Evolutionary conservation across 2,797 vertebrate genomes (phyloP).

Genomic region (Lepidocolaptes lacrymiger): DNA sequence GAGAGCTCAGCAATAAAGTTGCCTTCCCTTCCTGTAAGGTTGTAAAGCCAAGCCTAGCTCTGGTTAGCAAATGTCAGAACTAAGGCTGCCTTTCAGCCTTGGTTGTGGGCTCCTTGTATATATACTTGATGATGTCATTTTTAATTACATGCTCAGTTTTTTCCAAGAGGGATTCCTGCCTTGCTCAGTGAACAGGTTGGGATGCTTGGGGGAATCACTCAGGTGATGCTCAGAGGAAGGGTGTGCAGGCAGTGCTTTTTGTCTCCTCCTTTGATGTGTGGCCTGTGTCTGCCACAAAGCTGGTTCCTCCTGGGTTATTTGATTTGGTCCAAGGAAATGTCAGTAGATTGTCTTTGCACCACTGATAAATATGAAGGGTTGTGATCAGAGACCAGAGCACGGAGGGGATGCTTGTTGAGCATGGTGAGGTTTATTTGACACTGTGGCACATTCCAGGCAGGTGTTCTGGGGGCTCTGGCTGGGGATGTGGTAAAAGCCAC

Average conservation of each 20-base stretch:
- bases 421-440: neutral
- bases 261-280: neutral
- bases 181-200: neutral
- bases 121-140: neutral
- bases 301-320: neutral
- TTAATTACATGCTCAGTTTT: neutral
- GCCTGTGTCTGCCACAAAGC: neutral
- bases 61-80: neutral
- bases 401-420: neutral
- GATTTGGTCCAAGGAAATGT: neutral
- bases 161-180: neutral
- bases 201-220: neutral
- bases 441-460: fast-evolving
- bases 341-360: neutral
- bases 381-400: neutral
- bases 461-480: neutral
- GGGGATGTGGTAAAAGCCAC: neutral
- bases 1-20: neutral
- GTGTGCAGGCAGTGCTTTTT: neutral
- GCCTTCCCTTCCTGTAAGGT: neutral
- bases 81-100: neutral
- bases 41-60: conserved; percentile 12
- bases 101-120: neutral
- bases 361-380: neutral
- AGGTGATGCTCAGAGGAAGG: neutral